Percentiles rank a stretch among this genome's conserved stretches.
phyloP scores from a whole-genome alignment of 1,140 invertebrate genomes.

The Drosophila sp. region DNA sequence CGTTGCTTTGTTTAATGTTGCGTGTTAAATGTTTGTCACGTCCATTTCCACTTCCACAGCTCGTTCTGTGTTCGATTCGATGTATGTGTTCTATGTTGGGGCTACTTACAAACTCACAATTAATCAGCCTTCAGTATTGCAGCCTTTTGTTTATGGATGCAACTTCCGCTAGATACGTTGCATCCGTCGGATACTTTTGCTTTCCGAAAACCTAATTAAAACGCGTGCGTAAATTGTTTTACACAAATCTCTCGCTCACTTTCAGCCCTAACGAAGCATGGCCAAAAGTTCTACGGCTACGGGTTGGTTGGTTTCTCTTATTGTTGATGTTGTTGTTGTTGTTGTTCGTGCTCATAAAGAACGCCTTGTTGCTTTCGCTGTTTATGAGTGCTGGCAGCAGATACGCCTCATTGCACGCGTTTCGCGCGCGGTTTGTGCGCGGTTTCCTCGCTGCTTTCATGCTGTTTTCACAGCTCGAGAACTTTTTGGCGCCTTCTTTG shows the following conservation, averaged over 20 bases:
- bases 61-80: slow-evolving; percentile 27
- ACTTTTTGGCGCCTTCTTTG: slow-evolving; percentile 43
- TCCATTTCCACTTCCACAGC: slow-evolving; percentile 47
- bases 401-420: slow-evolving; percentile 72
- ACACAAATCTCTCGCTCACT: slow-evolving; percentile 68
- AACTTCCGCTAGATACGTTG: slow-evolving; percentile 38
- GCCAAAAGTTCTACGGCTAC: slow-evolving; percentile 57
- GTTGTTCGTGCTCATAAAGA: slow-evolving; percentile 59
- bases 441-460: slow-evolving; percentile 31
- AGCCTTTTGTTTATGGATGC: slow-evolving; percentile 33
- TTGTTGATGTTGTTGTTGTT: background rate
- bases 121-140: slow-evolving; percentile 40
- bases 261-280: slow-evolving; percentile 66
- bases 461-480: slow-evolving; percentile 13
- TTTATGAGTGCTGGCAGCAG: slow-evolving; percentile 69
- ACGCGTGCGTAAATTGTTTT: slow-evolving; percentile 73
- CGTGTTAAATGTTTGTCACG: slow-evolving; percentile 63
- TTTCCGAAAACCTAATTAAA: slow-evolving; percentile 64
- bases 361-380: slow-evolving; percentile 79
- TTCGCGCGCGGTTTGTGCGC: slow-evolving; percentile 57
- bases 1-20: slow-evolving; percentile 58
- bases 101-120: slow-evolving; percentile 30
- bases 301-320: no score
- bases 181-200: slow-evolving; percentile 44
- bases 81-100: slow-evolving; percentile 12